Evolutionary conservation across 2,888 invertebrate genomes (phyloP).

Genomic region (Lochmaea crataegi): DNA sequence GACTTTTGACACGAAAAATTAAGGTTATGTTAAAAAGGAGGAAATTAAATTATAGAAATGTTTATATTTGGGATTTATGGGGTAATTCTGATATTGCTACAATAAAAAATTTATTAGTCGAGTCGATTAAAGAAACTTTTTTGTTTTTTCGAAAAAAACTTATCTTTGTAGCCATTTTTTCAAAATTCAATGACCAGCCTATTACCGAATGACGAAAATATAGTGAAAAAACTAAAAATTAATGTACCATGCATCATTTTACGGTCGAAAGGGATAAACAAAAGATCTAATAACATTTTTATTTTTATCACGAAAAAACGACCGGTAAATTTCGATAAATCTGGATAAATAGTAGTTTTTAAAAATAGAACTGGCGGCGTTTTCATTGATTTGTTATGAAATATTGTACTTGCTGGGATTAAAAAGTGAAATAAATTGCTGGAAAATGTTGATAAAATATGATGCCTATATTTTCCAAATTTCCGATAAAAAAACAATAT

Average conservation of each 20-base stretch:
- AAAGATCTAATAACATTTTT: constrained; percentile 43
- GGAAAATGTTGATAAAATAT: no score
- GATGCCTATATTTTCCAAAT: no score
- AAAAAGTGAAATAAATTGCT: no score
- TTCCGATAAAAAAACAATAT: no score
- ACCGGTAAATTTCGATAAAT: constrained; percentile 30
- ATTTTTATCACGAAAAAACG: constrained; percentile 38
- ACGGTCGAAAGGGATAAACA: constrained; percentile 32
- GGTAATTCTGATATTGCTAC: no score
- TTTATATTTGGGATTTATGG: no score
- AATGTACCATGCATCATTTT: constrained; percentile 29
- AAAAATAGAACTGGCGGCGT: constrained; percentile 3
- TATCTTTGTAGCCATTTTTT: background rate
- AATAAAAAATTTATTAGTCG: no score
- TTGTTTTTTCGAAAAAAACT: background rate
- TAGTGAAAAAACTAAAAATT: background rate
- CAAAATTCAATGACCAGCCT: background rate
- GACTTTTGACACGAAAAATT: no score
- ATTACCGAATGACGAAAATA: background rate
- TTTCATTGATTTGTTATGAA: background rate
- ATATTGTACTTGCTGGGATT: background rate
- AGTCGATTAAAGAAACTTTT: no score
- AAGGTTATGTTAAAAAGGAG: no score
- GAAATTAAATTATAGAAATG: no score
- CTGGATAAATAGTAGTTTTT: constrained; percentile 30